Percentiles rank a stretch among this genome's conserved stretches.
Conservation (phyloP, 1,140 invertebrate genomes). For the Palaemon carinicauda region DNA sequence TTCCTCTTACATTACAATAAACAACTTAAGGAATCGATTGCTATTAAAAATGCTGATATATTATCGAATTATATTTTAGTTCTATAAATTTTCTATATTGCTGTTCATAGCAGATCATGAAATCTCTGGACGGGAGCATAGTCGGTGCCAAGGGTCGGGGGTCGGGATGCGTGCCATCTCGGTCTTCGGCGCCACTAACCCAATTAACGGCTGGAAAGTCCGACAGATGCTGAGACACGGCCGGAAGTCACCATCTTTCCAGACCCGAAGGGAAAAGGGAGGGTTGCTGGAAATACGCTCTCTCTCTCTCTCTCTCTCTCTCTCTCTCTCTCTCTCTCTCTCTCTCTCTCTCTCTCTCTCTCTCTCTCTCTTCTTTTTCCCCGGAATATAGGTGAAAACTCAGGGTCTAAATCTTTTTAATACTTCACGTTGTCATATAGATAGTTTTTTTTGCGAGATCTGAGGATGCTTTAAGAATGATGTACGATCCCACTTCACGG, state of each 20-base stretch:
- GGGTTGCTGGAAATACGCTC: not conserved
- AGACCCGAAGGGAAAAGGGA: not conserved
- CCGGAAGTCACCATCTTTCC: conserved; percentile 40
- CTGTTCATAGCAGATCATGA: no score
- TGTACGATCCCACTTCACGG: not conserved
- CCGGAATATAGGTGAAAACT: not conserved
- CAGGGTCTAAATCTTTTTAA: conserved; percentile 3
- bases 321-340: not conserved
- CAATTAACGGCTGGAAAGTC: conserved; percentile 48
- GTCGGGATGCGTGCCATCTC: not conserved
- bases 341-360: not conserved
- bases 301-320: not conserved
- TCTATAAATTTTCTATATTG: no score
- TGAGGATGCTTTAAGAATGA: not conserved
- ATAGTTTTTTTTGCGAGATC: not conserved
- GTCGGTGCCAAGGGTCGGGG: not conserved
- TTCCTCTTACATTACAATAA: no score
- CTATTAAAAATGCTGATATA: no score
- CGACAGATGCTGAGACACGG: conserved; percentile 52
- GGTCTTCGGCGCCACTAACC: conserved; percentile 48
- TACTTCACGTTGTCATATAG: not conserved
- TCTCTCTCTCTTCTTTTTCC: not conserved
- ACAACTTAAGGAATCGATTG: no score
- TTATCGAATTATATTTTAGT: no score
- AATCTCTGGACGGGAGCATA: not conserved